Conservation (phyloP, 2,113 vertebrate genomes). For the Manacus vitellinus region DNA sequence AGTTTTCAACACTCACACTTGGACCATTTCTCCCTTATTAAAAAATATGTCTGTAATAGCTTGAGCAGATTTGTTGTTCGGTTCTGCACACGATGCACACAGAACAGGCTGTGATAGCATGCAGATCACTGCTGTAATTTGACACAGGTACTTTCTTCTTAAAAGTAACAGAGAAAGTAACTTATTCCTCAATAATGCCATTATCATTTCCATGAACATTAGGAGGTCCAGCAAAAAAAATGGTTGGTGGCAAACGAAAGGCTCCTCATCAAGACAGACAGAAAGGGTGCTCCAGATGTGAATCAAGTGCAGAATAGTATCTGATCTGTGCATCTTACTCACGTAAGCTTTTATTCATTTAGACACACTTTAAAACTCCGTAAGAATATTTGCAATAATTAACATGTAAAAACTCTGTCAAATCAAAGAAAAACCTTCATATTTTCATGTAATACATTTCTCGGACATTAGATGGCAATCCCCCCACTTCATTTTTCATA, state of each 20-base stretch:
- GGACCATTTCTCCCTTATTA: background rate
- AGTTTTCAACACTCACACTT: background rate
- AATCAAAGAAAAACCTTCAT: constrained; percentile 50
- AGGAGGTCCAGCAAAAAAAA: background rate
- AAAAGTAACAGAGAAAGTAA: background rate
- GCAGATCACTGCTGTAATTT: background rate
- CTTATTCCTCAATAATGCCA: background rate
- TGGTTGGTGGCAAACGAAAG: background rate
- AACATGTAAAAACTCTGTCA: constrained; percentile 8
- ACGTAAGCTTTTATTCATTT: constrained; percentile 3
- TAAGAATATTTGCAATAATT: constrained; percentile 26
- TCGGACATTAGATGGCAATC: constrained; percentile 72
- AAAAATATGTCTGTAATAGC: accelerated
- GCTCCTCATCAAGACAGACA: background rate
- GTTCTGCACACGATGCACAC: too few species aligned
- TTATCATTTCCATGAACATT: background rate
- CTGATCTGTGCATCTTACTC: constrained; percentile 3
- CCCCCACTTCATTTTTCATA: constrained; percentile 58
- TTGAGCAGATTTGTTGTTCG: background rate
- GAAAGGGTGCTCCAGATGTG: background rate
- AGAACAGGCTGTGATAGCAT: background rate
- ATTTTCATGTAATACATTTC: constrained; percentile 69
- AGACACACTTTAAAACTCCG: constrained; percentile 11
- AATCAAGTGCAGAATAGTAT: constrained; percentile 1
- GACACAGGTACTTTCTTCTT: background rate